phyloP scores from a whole-genome alignment of 2,888 invertebrate genomes.

The Psylliodes chrysocephalus region DNA sequence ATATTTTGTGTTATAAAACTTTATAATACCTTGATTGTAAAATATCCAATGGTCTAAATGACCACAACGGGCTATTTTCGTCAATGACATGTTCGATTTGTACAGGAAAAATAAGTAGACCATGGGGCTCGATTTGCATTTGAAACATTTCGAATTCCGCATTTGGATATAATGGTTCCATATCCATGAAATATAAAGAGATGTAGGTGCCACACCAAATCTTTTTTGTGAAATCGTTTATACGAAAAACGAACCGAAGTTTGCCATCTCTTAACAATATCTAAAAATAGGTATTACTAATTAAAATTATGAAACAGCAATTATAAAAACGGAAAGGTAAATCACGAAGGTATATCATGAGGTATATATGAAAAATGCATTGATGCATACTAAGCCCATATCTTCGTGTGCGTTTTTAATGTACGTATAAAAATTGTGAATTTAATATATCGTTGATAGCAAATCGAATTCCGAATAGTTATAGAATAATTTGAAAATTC shows the following conservation, averaged over 20 bases:
- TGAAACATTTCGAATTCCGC: constrained; percentile 80
- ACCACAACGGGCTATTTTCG: constrained; percentile 79
- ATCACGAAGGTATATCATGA: too few species aligned
- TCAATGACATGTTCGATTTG: constrained; percentile 87
- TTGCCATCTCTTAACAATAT: constrained; percentile 68
- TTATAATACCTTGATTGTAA: constrained; percentile 49
- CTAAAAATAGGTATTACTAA: constrained; percentile 49
- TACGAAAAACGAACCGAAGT: constrained; percentile 81
- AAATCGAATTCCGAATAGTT: too few species aligned
- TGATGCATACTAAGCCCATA: too few species aligned
- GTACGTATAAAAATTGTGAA: too few species aligned
- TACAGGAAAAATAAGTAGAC: constrained; percentile 83
- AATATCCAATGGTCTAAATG: constrained; percentile 76
- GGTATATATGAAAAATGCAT: too few species aligned
- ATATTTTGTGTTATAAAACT: too few species aligned
- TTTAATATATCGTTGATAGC: too few species aligned
- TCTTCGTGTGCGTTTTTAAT: too few species aligned
- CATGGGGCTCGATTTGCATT: constrained; percentile 73
- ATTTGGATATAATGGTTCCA: constrained; percentile 70
- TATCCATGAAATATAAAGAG: constrained; percentile 74
- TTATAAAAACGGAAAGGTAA: too few species aligned
- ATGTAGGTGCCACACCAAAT: constrained; percentile 71
- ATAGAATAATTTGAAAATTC: too few species aligned
- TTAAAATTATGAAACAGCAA: too few species aligned
- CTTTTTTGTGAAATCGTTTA: constrained; percentile 77